Evolutionary conservation across 2,797 vertebrate species (phyloP).

Genomic region (Myiothlypis chrysogaster): DNA sequence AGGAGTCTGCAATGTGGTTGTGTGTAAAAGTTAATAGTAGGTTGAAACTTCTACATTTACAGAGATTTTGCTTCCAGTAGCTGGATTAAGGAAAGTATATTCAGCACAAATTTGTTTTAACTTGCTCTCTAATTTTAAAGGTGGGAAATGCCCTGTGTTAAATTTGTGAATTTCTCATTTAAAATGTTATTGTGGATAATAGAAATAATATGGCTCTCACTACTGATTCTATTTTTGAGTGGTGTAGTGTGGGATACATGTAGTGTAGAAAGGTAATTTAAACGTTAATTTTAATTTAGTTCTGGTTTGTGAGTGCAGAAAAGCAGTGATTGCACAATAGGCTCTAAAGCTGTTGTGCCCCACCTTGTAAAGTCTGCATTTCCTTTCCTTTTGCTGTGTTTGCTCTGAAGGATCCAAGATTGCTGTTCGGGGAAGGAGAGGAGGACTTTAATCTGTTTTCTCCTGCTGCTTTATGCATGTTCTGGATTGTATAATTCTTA

Average conservation of each 20-base stretch:
- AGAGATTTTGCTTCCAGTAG: neutral
- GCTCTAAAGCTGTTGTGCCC: conserved; percentile 15
- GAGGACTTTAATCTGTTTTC: neutral
- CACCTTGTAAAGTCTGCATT: neutral
- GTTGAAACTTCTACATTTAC: neutral
- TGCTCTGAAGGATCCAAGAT: neutral
- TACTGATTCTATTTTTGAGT: neutral
- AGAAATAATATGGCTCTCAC: neutral
- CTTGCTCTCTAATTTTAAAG: neutral
- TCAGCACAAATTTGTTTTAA: neutral
- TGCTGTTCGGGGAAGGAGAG: neutral
- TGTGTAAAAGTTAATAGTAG: neutral
- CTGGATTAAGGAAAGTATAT: neutral
- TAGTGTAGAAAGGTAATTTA: neutral
- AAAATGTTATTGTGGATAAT: neutral
- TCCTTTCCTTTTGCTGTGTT: neutral
- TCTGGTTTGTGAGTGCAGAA: neutral
- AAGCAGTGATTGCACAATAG: neutral
- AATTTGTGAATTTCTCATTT: neutral
- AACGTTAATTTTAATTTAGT: neutral
- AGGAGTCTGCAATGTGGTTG: neutral
- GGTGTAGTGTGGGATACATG: neutral
- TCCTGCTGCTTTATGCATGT: neutral
- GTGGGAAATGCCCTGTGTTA: neutral
- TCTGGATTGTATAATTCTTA: neutral